Conservation (phyloP, 2,113 vertebrate species). For the Panurus biarmicus region DNA sequence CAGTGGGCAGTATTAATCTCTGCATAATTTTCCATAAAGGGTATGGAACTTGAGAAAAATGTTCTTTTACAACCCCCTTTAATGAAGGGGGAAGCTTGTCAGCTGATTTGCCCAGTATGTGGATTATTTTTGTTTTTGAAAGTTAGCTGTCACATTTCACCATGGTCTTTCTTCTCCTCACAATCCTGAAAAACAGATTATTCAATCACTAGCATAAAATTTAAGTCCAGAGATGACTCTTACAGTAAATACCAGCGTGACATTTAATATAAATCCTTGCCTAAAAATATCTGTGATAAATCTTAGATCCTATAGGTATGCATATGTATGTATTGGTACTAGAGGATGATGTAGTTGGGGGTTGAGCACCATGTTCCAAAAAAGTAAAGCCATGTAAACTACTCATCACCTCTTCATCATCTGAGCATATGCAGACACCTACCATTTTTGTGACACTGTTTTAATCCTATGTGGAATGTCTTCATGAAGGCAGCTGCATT, state of each 20-base stretch:
- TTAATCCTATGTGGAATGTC: neutral
- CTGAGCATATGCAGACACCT: slow-evolving; percentile 6
- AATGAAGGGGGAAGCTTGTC: neutral
- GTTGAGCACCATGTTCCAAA: neutral
- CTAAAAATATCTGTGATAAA: neutral
- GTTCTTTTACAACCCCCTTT: neutral
- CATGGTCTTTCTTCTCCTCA: neutral
- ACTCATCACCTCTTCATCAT: slow-evolving; percentile 1
- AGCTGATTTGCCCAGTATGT: neutral
- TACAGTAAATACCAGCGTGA: neutral
- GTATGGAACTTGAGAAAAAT: neutral
- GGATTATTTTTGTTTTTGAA: neutral
- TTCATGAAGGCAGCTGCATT: neutral
- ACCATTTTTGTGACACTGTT: neutral
- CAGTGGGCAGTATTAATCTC: neutral
- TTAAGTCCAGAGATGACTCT: neutral
- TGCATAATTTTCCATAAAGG: neutral
- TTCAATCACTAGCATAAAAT: neutral
- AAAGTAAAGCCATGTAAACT: neutral
- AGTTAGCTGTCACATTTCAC: neutral
- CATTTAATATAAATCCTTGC: neutral
- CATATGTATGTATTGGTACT: neutral
- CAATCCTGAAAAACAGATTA: neutral
- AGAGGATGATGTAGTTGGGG: neutral
- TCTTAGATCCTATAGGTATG: neutral